Conservation (phyloP, 2,888 invertebrate species). For the Hyposoter didymator region DNA sequence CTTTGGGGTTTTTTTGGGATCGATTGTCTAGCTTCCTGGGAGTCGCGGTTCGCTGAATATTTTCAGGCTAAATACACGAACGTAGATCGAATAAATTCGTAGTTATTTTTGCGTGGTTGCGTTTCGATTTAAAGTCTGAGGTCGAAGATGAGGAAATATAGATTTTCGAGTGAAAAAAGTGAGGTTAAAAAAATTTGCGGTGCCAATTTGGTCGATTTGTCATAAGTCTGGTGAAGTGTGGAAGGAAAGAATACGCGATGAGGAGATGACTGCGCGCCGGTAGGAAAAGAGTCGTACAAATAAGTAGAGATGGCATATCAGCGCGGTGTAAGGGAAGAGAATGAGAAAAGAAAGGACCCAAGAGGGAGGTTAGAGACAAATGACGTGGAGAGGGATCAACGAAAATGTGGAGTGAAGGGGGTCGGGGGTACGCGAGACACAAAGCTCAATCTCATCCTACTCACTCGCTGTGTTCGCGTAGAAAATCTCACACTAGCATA, state of each 20-base stretch:
- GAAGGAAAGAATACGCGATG: slow-evolving; percentile 36
- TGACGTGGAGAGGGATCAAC: slow-evolving; percentile 81
- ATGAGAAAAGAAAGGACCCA: slow-evolving; percentile 17
- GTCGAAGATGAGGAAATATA: background rate
- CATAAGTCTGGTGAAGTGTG: slow-evolving; percentile 21
- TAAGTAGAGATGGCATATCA: slow-evolving; percentile 75
- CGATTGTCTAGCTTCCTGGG: too few species aligned
- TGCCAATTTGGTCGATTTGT: slow-evolving; percentile 39
- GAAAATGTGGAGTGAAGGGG: slow-evolving; percentile 24
- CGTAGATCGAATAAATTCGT: background rate
- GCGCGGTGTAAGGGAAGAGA: slow-evolving; percentile 34
- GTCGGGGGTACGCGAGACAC: slow-evolving; percentile 58
- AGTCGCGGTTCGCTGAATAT: too few species aligned
- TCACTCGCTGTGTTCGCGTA: slow-evolving; percentile 13
- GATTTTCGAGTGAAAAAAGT: slow-evolving; percentile 19
- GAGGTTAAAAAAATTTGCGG: slow-evolving; percentile 38
- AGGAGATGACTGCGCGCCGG: slow-evolving; percentile 4
- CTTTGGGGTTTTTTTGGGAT: too few species aligned
- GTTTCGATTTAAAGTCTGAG: background rate
- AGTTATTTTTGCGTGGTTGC: background rate
- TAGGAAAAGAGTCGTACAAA: slow-evolving; percentile 74
- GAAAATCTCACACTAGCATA: slow-evolving; percentile 30
- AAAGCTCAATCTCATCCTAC: slow-evolving; percentile 60
- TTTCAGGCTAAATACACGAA: too few species aligned
- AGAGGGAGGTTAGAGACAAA: slow-evolving; percentile 75